Evolutionary conservation across 2,888 invertebrate genomes (phyloP), one percentile per base, ranked within the genome.

Genomic region (Chrysomela aeneicollis): DNA sequence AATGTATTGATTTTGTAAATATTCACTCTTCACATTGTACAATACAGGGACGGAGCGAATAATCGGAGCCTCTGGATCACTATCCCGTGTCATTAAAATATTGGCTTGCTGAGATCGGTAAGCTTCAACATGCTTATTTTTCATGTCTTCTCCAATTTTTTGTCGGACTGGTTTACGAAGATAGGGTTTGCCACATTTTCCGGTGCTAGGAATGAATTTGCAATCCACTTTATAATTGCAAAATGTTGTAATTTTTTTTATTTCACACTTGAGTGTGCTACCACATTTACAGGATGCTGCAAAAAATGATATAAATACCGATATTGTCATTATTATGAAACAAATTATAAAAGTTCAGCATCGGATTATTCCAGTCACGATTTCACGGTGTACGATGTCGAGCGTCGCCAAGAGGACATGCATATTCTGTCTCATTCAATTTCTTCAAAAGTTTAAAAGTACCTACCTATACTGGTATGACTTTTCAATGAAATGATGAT

Each of bases 141-240:
- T 12, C 26, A 51, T 6, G n/a, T 30, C 2, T n/a, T 26, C 2
- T 6, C 51, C 26, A n/a, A 51, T 15, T 26, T 22, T 21, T 6
- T 26, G 6, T 10, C 51, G 9, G 10, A 51, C 12, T 26, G 51
- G 51, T 15, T 26, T 10, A 12, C 51, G 26, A n/a, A 26, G 26
- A 22, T 26, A 51, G 1, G 26, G 26, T 51, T 51, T 51, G 2
- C 51, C 51, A 51, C 51, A 51, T 42, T 42, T 42, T 22, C 30
- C 26, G 21, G 2, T 21, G 3, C 50, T 21, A 50, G n/a, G n/a
- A 9, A 19, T 21, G 22, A 50, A 19, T 50, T 19, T n/a, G 50
- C 50, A 50, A 9, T 50, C n/a, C 32, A 35, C 4, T 10, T 35
- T 35, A 21, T 9, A 50, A 19, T 50, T 22, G 9, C 21, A 10